Base-by-base conservation (phyloP, 23 tunicate species). In the Oikopleura dioica region DNA sequence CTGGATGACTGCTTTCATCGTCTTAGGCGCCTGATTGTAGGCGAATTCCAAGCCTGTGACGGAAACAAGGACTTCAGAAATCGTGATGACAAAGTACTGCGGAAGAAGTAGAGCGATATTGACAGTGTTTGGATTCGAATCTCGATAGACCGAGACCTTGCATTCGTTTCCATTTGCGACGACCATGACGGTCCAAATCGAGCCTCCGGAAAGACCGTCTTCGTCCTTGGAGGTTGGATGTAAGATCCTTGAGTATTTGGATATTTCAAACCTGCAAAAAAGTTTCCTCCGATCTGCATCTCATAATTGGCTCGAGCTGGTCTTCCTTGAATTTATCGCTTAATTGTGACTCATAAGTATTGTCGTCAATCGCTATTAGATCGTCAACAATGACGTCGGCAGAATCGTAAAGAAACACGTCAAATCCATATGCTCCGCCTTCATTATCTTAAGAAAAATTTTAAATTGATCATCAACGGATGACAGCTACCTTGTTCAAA, bases 1-100 rank as follows among this genome's bases (percentile, higher is more conserved):
- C 21, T 59, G 35, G 21, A 77, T 59, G 24, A 77, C 28, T 58
- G 34, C 33, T 26, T 26, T 59, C 0, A 26, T 77, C 31, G 28
- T 23, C 12, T 35, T 35, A n/a, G 77, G 37, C 51, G 85, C 97
- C 77, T 91, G 97, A 31, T 84, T 76, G 79, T 91, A 91, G 32
- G 97, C 85, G 75, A 91, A 91, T 58, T 91, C 97, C 0, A 91
- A 77, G n/a, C 97, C 97, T 59, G 97, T 91, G 24, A 94, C 81
- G 30, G 89, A 83, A 24, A 94, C 79, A 37, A 94, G 82, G 1
- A 94, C 99, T 83, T 94, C 99, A 1, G 88, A 95, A 68, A 94
- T 80, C 0, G 99, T 86, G 23, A 94, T 94, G 80, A 94, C 79
- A 36, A 94, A 59, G 77, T 86, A 94, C 76, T 94, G 99, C 5